These are phyloP conservation scores for Notamacropus eugenii DNA, from an alignment of 2,797 vertebrate genomes.

Conservation along the genomic window DNA sequence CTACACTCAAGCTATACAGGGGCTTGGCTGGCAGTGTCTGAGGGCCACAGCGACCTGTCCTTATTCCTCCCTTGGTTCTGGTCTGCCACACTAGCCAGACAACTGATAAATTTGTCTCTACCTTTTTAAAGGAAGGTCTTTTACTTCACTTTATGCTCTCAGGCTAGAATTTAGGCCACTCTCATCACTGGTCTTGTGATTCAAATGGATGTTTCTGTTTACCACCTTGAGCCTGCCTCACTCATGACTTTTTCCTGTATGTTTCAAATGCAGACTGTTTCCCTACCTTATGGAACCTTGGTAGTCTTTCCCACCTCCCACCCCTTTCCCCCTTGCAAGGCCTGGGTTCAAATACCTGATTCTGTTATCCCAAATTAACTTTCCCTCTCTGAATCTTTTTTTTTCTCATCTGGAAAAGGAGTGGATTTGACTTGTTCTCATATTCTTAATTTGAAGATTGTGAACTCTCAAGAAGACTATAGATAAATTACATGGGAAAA, in stretches of 20 bases:
- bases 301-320: not conserved
- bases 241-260: not conserved
- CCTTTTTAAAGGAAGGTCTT: not conserved
- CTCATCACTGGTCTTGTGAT: not conserved
- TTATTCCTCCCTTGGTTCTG: not conserved
- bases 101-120: not conserved
- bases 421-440: not conserved
- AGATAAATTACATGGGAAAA: not conserved
- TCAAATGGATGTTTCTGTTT: not conserved
- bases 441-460: not conserved
- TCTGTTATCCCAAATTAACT: not conserved
- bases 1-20: not conserved
- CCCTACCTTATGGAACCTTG: not conserved
- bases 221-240: not conserved
- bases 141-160: not conserved
- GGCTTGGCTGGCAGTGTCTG: not conserved
- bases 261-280: not conserved
- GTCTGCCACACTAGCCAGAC: not conserved
- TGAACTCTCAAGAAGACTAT: not conserved
- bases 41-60: not conserved
- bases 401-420: not conserved
- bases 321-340: not conserved
- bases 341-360: not conserved
- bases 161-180: not conserved
- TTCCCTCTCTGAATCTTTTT: not conserved